Conservation (phyloP, 2,888 invertebrate species). For the Andrena fulva region DNA sequence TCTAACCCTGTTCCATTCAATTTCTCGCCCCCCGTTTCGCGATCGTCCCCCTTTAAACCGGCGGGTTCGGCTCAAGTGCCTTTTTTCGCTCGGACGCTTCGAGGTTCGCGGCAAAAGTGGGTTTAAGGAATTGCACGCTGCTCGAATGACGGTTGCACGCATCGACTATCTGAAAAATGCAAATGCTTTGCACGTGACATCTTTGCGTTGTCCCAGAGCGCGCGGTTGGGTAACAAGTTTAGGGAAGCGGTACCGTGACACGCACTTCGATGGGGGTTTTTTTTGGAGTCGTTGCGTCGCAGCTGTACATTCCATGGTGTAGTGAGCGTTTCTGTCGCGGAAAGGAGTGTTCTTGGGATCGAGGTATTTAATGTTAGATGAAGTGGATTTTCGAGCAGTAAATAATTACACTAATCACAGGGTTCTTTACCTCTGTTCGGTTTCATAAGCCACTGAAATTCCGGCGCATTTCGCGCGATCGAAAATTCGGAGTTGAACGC, state of each 20-base stretch:
- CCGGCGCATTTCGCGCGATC: background rate
- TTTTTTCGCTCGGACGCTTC: background rate
- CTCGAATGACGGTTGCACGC: background rate
- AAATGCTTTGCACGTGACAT: conserved; percentile 11
- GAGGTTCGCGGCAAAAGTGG: background rate
- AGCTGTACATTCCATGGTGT: too few relatives aligned
- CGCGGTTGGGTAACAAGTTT: background rate
- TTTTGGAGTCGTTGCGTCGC: background rate
- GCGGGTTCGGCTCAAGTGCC: background rate
- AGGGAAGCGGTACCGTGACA: background rate
- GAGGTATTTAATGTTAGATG: background rate
- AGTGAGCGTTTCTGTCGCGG: too few relatives aligned
- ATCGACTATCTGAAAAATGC: conserved; percentile 6
- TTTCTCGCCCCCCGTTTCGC: background rate
- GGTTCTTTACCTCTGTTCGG: background rate
- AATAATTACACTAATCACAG: background rate
- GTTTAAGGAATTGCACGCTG: background rate
- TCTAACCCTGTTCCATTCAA: background rate
- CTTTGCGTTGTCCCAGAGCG: conserved; percentile 3
- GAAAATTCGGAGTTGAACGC: background rate
- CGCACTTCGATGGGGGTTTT: too few relatives aligned
- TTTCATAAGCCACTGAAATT: background rate
- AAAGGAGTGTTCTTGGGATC: background rate
- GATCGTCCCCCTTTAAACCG: background rate
- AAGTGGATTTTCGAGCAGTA: background rate